phyloP scores from a whole-genome alignment of 2,888 invertebrate genomes.

The Limnephilus rhombicus region DNA sequence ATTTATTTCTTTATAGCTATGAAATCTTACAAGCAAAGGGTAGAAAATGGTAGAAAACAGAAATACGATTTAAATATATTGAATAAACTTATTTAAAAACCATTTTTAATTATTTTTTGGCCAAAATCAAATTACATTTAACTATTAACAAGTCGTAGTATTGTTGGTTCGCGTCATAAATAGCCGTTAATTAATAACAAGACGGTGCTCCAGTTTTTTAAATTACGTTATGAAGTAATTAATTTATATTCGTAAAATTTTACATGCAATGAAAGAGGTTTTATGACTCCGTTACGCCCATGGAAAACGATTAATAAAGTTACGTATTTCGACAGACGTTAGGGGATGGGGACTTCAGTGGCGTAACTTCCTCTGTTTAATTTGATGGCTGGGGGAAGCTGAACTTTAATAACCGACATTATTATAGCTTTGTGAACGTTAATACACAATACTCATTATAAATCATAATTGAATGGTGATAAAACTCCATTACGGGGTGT shows the following conservation, averaged over 20 bases:
- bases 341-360: not conserved
- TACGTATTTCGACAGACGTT: not conserved
- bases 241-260: not conserved
- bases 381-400: not conserved
- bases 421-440: constrained; percentile 22
- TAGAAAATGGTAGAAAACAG: too few species aligned
- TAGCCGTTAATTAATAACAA: not conserved
- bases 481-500: too few species aligned
- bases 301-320: constrained; percentile 21
- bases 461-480: not conserved
- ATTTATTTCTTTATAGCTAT: too few species aligned
- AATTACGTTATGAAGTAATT: not conserved
- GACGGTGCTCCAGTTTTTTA: not conserved
- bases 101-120: too few species aligned
- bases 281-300: constrained; percentile 33
- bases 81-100: not conserved
- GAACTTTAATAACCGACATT: constrained; percentile 11
- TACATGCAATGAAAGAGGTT: not conserved
- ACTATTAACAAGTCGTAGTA: not conserved
- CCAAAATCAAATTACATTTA: not conserved
- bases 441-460: not conserved
- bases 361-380: constrained; percentile 15
- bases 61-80: not conserved
- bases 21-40: too few species aligned
- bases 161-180: not conserved